Percentiles rank a stretch among this genome's conserved stretches.
These are phyloP conservation scores for Brachymystax lenok DNA, from an alignment of 2,797 vertebrate genomes.

Conservation along the genomic window DNA sequence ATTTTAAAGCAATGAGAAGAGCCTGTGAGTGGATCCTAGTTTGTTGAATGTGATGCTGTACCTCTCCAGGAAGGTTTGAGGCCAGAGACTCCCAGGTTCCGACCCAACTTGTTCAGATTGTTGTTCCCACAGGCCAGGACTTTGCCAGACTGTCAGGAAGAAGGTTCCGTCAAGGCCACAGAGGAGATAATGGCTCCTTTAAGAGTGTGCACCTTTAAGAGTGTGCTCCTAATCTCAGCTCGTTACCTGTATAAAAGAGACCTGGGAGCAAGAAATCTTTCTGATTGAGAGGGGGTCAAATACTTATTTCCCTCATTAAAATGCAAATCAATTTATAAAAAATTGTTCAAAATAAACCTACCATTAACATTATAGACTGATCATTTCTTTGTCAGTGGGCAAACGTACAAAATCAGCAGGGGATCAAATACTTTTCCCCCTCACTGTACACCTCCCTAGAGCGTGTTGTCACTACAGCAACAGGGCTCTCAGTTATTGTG, in stretches of 20 bases:
- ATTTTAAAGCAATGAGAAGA: background rate
- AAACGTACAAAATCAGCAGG: too few species aligned
- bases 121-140: conserved; percentile 97
- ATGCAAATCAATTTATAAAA: too few species aligned
- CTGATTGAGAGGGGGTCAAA: too few species aligned
- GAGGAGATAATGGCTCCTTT: conserved; percentile 84
- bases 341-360: too few species aligned
- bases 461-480: conserved; percentile 95
- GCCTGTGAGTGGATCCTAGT: background rate
- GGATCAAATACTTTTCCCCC: too few species aligned
- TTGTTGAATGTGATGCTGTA: conserved; percentile 33
- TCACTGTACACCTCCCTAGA: conserved; percentile 86
- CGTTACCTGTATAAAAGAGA: too few species aligned
- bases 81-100: conserved; percentile 92
- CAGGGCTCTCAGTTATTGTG: conserved; percentile 85
- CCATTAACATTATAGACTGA: too few species aligned
- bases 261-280: too few species aligned
- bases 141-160: conserved; percentile 92
- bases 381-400: too few species aligned
- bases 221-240: too few species aligned
- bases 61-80: conserved; percentile 87
- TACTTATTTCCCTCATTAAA: too few species aligned
- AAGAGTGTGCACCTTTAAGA: too few species aligned
- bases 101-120: conserved; percentile 95
- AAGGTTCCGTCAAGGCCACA: conserved; percentile 94